Evolutionary conservation across 1,140 invertebrate species (phyloP).

Genomic region (Hesperophylax magnus): DNA sequence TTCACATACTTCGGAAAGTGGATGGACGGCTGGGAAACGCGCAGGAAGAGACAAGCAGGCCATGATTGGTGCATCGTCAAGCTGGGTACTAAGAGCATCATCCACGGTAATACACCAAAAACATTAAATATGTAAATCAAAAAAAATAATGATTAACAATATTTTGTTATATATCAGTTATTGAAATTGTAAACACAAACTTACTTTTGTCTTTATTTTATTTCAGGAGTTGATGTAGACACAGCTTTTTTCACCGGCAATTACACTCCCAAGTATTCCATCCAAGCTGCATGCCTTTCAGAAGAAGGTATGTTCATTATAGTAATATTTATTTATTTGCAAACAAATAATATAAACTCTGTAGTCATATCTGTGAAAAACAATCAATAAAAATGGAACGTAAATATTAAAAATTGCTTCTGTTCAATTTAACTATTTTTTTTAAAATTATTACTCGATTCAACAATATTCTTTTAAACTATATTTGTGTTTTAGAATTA

Average conservation of each 20-base stretch:
- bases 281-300: slow-evolving; percentile 73
- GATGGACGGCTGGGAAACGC: slow-evolving; percentile 83
- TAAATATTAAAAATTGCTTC: too few relatives aligned
- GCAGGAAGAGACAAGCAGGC: slow-evolving; percentile 74
- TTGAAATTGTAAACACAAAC: too few relatives aligned
- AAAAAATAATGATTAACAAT: background rate
- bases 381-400: too few relatives aligned
- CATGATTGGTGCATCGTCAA: slow-evolving; percentile 79
- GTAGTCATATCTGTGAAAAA: too few relatives aligned
- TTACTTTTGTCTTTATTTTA: slow-evolving; percentile 32
- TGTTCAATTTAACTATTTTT: too few relatives aligned
- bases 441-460: too few relatives aligned
- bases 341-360: background rate
- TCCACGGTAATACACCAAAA: slow-evolving; percentile 65
- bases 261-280: slow-evolving; percentile 75
- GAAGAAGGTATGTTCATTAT: slow-evolving; percentile 64
- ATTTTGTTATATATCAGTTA: background rate
- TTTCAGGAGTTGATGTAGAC: slow-evolving; percentile 72
- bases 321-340: background rate
- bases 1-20: slow-evolving; percentile 79
- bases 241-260: slow-evolving; percentile 80
- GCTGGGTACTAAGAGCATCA: slow-evolving; percentile 71
- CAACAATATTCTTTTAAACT: too few relatives aligned
- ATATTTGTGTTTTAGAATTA: too few relatives aligned
- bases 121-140: background rate